Percentiles rank a stretch among this genome's conserved stretches.
Conservation (phyloP, 1,140 invertebrate genomes). For the Zaprionus capensis region DNA sequence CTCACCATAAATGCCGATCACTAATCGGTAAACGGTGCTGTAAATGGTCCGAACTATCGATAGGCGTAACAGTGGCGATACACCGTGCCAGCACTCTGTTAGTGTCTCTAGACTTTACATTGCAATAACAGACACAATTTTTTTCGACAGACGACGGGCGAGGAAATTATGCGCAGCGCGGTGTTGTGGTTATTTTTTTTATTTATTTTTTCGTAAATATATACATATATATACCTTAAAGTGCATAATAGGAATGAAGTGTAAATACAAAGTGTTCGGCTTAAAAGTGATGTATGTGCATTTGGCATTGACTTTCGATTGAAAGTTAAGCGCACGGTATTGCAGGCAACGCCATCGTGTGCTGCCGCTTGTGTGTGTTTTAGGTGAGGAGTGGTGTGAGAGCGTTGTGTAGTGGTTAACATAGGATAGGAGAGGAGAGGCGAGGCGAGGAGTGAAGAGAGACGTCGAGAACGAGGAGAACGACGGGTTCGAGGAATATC, state of each 20-base stretch:
- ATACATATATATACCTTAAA: slow-evolving; percentile 41
- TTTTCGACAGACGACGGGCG: slow-evolving; percentile 42
- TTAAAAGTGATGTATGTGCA: slow-evolving; percentile 45
- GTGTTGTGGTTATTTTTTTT: slow-evolving; percentile 64
- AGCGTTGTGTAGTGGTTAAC: slow-evolving; percentile 1
- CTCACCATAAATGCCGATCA: neutral
- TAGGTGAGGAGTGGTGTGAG: slow-evolving; percentile 11
- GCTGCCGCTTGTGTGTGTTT: slow-evolving; percentile 13
- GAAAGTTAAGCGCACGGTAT: slow-evolving; percentile 37
- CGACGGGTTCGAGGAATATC: slow-evolving; percentile 59
- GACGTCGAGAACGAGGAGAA: slow-evolving; percentile 23
- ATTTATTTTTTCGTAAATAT: slow-evolving; percentile 74
- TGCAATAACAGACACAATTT: slow-evolving; percentile 24
- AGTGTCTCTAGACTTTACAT: slow-evolving; percentile 8
- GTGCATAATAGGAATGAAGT: slow-evolving; percentile 61
- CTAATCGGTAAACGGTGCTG: neutral
- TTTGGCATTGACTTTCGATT: slow-evolving; percentile 36
- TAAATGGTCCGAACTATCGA: slow-evolving; percentile 1
- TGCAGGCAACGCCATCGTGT: slow-evolving; percentile 43
- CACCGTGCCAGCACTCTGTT: slow-evolving; percentile 6
- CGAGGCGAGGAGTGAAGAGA: slow-evolving; percentile 11
- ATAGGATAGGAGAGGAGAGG: slow-evolving; percentile 4
- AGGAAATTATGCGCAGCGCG: slow-evolving; percentile 53
- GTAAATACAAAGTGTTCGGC: slow-evolving; percentile 44
- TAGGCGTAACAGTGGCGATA: slow-evolving; percentile 4